phyloP scores from a whole-genome alignment of 35 echinoderm and acorn worm species.

The Holothuria glaberrima region DNA sequence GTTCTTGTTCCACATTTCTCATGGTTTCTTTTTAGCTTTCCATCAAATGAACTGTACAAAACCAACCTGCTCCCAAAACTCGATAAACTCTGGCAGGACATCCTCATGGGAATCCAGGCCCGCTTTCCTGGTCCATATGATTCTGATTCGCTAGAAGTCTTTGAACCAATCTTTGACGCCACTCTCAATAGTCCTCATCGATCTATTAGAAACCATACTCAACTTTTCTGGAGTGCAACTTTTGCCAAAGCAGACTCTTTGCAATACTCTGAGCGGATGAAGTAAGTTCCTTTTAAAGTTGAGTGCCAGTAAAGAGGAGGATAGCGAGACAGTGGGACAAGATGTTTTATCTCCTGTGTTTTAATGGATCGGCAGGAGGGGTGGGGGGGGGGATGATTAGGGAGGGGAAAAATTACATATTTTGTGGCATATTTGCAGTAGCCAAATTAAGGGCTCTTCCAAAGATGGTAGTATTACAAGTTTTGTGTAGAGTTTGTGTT shows the following conservation, averaged over 20 bases:
- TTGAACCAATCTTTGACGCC: slow-evolving; percentile 78
- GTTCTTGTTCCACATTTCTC: no score
- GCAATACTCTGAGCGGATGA: slow-evolving; percentile 70
- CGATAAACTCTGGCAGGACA: slow-evolving; percentile 86
- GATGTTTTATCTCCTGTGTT: background rate
- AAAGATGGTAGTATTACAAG: no score
- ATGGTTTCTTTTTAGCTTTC: background rate
- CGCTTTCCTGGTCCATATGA: slow-evolving; percentile 77
- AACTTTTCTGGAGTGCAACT: slow-evolving; percentile 90
- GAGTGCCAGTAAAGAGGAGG: background rate
- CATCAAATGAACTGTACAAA: background rate
- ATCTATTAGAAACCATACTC: slow-evolving; percentile 71
- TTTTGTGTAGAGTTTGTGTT: no score
- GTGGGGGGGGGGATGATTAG: no score
- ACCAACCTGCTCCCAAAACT: slow-evolving; percentile 74
- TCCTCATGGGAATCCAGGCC: slow-evolving; percentile 76
- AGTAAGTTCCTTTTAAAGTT: slow-evolving; percentile 65
- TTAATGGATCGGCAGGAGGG: no score
- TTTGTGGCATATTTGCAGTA: no score
- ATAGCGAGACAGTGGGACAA: no score
- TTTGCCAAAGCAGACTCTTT: slow-evolving; percentile 69
- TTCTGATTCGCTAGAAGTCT: slow-evolving; percentile 33
- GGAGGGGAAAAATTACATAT: no score
- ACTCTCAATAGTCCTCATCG: slow-evolving; percentile 65
- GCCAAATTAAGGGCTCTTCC: no score